Conservation (phyloP, 2,888 invertebrate species). For the Lymantria dispar region DNA sequence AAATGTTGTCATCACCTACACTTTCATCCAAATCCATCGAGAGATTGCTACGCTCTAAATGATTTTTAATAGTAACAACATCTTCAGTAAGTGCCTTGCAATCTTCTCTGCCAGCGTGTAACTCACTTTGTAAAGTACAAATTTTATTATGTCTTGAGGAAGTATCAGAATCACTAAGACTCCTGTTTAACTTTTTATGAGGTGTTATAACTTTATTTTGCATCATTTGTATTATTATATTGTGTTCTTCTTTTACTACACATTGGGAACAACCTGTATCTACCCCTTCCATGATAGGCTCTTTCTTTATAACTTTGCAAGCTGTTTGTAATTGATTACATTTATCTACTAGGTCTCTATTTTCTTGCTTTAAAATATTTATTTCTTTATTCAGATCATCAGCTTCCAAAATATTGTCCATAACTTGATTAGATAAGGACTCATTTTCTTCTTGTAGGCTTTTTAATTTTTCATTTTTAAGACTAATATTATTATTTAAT, state of each 20-base stretch:
- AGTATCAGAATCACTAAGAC: slow-evolving; percentile 64
- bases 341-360: slow-evolving; percentile 40
- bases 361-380: slow-evolving; percentile 42
- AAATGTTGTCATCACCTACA: slow-evolving; percentile 46
- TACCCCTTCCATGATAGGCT: background rate
- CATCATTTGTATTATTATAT: slow-evolving; percentile 34
- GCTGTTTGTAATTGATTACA: slow-evolving; percentile 28
- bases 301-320: slow-evolving; percentile 14
- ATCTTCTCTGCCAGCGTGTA: slow-evolving; percentile 67
- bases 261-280: slow-evolving; percentile 40
- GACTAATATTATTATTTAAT: slow-evolving; percentile 38
- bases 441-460: slow-evolving; percentile 78
- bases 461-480: slow-evolving; percentile 46
- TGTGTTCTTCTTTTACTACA: slow-evolving; percentile 40
- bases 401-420: slow-evolving; percentile 81
- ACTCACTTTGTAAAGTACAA: slow-evolving; percentile 65
- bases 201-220: slow-evolving; percentile 30
- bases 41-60: slow-evolving; percentile 59
- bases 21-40: slow-evolving; percentile 67
- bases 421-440: slow-evolving; percentile 79
- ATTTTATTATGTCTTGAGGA: slow-evolving; percentile 66
- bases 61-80: slow-evolving; percentile 68
- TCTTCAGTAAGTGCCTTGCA: slow-evolving; percentile 69
- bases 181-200: slow-evolving; percentile 56
- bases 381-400: slow-evolving; percentile 70